These are phyloP conservation scores for Malthinus flaveolus DNA, from an alignment of 2,888 invertebrate species.

Conservation along the genomic window DNA sequence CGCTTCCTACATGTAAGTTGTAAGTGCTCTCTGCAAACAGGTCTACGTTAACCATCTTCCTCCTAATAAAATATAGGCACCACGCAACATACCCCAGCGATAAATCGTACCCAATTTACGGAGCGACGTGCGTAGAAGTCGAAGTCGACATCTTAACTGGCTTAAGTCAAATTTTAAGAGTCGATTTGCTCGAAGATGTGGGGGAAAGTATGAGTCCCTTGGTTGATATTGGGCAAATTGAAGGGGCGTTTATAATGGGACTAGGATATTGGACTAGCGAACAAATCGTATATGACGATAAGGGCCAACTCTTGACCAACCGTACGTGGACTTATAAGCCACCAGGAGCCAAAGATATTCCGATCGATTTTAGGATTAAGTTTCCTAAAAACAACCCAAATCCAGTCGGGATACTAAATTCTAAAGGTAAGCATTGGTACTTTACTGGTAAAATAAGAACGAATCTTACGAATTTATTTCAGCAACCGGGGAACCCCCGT, in stretches of 20 bases:
- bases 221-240: constrained; percentile 34
- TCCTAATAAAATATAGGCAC: too few relatives aligned
- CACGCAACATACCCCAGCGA: too few relatives aligned
- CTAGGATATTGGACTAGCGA: neutral
- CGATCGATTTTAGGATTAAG: constrained; percentile 75
- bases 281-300: constrained; percentile 35
- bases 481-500: constrained; percentile 69
- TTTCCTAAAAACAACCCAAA: constrained; percentile 69
- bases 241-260: neutral
- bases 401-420: constrained; percentile 68
- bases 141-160: constrained; percentile 52
- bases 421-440: constrained; percentile 62
- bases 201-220: neutral
- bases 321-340: constrained; percentile 83
- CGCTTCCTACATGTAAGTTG: constrained; percentile 60
- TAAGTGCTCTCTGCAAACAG: neutral
- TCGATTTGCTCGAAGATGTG: constrained; percentile 73
- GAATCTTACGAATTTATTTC: constrained; percentile 28
- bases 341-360: constrained; percentile 78
- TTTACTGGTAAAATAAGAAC: too few relatives aligned
- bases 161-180: constrained; percentile 67
- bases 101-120: constrained; percentile 64
- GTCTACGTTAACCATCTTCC: too few relatives aligned
- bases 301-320: constrained; percentile 70
- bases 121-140: constrained; percentile 67